phyloP scores from a whole-genome alignment of 2,797 vertebrate genomes.

The Mareca penelope region DNA sequence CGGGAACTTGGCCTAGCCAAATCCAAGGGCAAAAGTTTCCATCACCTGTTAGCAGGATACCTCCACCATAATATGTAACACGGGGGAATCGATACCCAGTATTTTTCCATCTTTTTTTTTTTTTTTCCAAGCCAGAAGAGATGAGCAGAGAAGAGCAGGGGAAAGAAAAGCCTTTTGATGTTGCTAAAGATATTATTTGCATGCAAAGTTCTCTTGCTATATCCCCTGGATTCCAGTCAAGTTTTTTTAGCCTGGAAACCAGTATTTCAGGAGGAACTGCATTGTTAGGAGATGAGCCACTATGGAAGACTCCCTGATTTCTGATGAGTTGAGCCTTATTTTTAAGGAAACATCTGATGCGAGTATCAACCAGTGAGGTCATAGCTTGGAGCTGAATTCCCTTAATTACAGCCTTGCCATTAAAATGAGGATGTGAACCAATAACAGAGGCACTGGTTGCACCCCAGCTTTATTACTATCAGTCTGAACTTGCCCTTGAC shows the following conservation, averaged over 20 bases:
- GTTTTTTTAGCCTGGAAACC: slow-evolving; percentile 58
- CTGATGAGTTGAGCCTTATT: not conserved
- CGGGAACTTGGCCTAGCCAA: not conserved
- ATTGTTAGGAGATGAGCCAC: slow-evolving; percentile 26
- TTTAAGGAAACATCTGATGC: slow-evolving; percentile 27
- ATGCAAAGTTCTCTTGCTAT: slow-evolving; percentile 45
- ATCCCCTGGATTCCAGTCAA: slow-evolving; percentile 51
- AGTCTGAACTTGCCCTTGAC: slow-evolving; percentile 41
- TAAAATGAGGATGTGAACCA: slow-evolving; percentile 45
- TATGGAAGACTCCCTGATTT: slow-evolving; percentile 38
- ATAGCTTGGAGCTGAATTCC: slow-evolving; percentile 32
- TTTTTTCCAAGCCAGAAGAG: not conserved
- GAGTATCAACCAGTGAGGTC: slow-evolving; percentile 53
- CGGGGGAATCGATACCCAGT: not conserved
- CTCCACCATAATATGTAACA: not conserved
- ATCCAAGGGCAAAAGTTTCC: not conserved
- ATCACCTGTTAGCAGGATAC: not conserved
- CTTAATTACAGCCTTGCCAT: slow-evolving; percentile 48
- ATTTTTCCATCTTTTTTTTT: not conserved
- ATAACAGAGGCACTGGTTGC: not conserved
- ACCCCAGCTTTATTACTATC: slow-evolving; percentile 15
- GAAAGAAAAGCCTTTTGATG: not conserved
- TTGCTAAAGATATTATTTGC: slow-evolving; percentile 34
- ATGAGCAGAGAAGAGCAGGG: not conserved
- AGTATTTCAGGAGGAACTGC: slow-evolving; percentile 72